Conservation (phyloP, 2,797 vertebrate genomes). For the Spondyliosoma cantharus region DNA sequence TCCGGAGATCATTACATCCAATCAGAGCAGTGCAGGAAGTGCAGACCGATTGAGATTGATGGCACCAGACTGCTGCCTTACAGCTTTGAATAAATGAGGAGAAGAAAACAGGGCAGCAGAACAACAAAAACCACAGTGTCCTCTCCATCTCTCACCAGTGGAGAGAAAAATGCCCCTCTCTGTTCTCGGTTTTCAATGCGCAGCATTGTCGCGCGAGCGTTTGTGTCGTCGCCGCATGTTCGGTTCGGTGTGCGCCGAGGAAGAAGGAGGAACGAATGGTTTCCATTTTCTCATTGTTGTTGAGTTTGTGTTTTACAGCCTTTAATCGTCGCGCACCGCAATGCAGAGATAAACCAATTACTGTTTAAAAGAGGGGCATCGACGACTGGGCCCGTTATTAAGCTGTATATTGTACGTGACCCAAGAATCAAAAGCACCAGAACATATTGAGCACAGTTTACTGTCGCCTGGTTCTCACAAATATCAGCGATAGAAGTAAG, state of each 20-base stretch:
- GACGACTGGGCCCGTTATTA: neutral
- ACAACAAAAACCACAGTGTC: constrained; percentile 74
- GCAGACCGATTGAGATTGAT: constrained; percentile 77
- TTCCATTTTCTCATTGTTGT: constrained; percentile 4
- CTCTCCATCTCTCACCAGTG: constrained; percentile 64
- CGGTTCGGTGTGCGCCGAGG: constrained; percentile 4
- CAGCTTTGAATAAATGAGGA: constrained; percentile 79
- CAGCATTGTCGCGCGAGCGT: neutral
- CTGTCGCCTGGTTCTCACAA: neutral
- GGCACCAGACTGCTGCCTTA: constrained; percentile 72
- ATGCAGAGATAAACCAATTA: constrained; percentile 26
- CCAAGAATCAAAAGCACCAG: neutral
- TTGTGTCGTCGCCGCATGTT: neutral
- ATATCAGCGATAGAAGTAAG: neutral
- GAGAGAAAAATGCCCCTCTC: constrained; percentile 56
- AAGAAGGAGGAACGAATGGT: constrained; percentile 19
- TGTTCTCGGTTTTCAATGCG: constrained; percentile 51
- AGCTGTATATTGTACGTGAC: neutral
- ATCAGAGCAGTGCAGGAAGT: constrained; percentile 79
- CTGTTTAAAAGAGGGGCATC: constrained; percentile 7
- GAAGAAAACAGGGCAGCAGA: constrained; percentile 66
- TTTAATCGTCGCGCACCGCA: neutral
- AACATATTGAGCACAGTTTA: too few relatives aligned
- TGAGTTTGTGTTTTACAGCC: constrained; percentile 23
- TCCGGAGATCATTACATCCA: constrained; percentile 83